Base-by-base conservation (phyloP, 2,113 vertebrate species). In the Pelvicachromis taeniatus region DNA sequence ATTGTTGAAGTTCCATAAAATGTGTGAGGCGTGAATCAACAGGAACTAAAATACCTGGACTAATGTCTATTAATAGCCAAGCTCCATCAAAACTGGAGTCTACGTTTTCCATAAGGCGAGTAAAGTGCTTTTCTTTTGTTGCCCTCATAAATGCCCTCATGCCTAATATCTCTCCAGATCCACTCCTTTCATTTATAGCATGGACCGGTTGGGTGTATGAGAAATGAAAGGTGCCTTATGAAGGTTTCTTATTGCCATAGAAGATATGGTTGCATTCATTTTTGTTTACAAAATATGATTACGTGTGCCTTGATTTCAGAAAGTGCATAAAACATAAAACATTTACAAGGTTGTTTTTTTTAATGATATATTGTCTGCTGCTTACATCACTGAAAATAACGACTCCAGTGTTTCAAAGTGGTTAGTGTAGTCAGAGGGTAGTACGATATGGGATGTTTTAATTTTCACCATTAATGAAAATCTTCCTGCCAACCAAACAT, bases 251-350 rank as follows among this genome's bases (percentile, higher is more conserved):
- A 5, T 23, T 68, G 63, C 12, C 63, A 38, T 42, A 23, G 38
- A 42, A 68, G 38, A 68, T 8, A 40, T 42, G 33, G 35, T 40
- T 42, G 23, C n/a, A 16, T 2, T 40, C 35, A 42, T 11, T 42
- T 68, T 42, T 63, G 31, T 63, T 63, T 38, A 21, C n/a, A 0
- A 68, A 42, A 13, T 42, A n/a, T 23, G 12, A 40, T 21, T 19
- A 23, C 42, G n/a, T 13, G 17, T 63, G 6, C 6, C 59, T 13
- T 65, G 7, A 40, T 38, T 65, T 65, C 38, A 38, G 33, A 35
- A 65, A 65, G 7, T 0, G 35, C 0, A 0, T 42, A 7, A 1
- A n/a, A 68, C 10, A 40, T 65, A 13, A 65, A 65, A 65, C 11
- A 21, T 21, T 13, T 50, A 40, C 35, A 68, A 68, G 35, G 40